Base-by-base conservation (phyloP, 2,113 vertebrate genomes). In the Cranoglanis bouderius region DNA sequence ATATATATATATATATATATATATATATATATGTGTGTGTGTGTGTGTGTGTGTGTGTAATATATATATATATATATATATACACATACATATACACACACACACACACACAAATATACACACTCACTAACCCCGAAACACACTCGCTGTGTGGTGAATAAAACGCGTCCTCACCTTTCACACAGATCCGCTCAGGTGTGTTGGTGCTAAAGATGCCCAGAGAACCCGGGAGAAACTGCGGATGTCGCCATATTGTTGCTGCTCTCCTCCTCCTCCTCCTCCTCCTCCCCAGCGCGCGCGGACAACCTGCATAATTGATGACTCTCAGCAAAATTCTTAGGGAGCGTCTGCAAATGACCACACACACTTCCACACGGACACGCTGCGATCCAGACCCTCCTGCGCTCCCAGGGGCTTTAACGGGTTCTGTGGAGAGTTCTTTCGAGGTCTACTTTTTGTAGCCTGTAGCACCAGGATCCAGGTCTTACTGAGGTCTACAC, bases 161-260 rank as follows among this genome's bases (percentile, higher is more conserved):
- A 80, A 92, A 84, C 26, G 91, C 92, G 92, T 89, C 95, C 96
- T 96, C 95, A 96, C 96, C 95, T 95, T 93, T 90, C 43, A 29
- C 93, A 95, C 88, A 94, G 94, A 94, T 95, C 95, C 95, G 92
- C 93, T 93, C 93, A 95, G 95, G 93, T 95, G 94, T 92, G 93
- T 93, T 92, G 92, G 94, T 93, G 95, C 92, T 96, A 96, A 95
- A 95, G 95, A 94, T 96, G 95, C 94, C 92, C 94, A 93, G 95
- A 95, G 94, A 95, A 94, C 95, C 95, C 94, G 91, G 94, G 96
- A 96, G 96, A 95, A 97, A 97, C 96, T 97, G 97, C 97, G 96
- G 97, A 95, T 97, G 96, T 97, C 97, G 97, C 97, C 97, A 97
- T 97, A 96, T 97, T 97, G 96, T 95, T 96, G 96, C 96, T 95